Evolutionary conservation across 2,888 invertebrate species (phyloP).

Genomic region (Miltochrista miniata): DNA sequence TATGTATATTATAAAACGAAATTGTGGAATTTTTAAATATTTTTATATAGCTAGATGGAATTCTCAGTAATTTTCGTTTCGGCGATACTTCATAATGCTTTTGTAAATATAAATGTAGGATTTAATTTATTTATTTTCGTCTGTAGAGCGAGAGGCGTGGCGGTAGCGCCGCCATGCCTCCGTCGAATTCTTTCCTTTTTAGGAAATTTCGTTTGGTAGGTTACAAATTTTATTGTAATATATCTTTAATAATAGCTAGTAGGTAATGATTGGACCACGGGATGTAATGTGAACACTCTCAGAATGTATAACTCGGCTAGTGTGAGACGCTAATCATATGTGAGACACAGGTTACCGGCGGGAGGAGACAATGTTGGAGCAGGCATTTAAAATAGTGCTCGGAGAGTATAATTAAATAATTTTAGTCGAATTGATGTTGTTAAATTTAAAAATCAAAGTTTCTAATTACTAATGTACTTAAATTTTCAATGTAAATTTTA

Average conservation of each 20-base stretch:
- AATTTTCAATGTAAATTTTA: constrained; percentile 80
- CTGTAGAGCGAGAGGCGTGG: constrained; percentile 44
- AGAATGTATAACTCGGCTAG: constrained; percentile 76
- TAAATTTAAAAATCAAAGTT: constrained; percentile 77
- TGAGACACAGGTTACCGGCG: constrained; percentile 74
- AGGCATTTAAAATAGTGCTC: constrained; percentile 81
- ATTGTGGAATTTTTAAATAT: constrained; percentile 67
- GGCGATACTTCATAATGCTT: constrained; percentile 74
- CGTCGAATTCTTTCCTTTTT: constrained; percentile 63
- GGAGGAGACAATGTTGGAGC: constrained; percentile 76
- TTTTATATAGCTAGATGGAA: constrained; percentile 78
- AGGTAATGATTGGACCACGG: constrained; percentile 78
- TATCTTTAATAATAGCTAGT: constrained; percentile 66
- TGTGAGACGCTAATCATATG: constrained; percentile 58
- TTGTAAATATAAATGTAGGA: constrained; percentile 78
- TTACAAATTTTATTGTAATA: constrained; percentile 83
- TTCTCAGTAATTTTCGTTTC: constrained; percentile 70
- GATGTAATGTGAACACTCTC: constrained; percentile 75
- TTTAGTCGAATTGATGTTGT: constrained; percentile 83
- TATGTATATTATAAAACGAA: constrained; percentile 44
- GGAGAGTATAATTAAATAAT: constrained; percentile 68
- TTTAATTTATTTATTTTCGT: constrained; percentile 80
- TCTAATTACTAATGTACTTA: constrained; percentile 82
- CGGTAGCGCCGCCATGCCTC: constrained; percentile 32
- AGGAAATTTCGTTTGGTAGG: constrained; percentile 81